Base-by-base conservation (phyloP, 2,797 vertebrate genomes). In the Tiaroga cobitis region DNA sequence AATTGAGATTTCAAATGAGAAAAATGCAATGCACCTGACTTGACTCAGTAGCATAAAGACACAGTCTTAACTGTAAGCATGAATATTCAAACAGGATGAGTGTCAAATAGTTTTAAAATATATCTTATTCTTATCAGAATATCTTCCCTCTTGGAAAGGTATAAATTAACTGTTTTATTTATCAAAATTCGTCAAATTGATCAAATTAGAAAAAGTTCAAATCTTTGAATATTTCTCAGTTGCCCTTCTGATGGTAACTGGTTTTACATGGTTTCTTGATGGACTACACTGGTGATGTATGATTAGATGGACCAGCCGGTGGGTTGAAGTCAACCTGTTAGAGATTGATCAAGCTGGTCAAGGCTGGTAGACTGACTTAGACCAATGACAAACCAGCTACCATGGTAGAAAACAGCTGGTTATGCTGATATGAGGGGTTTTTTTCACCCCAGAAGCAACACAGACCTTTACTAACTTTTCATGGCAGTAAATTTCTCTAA, bases 1-100 rank as follows among this genome's bases (percentile, higher is more conserved):
- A 80, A 63, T 34, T n/a, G 18, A 49, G 74, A 39, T 39, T 59
- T 26, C 21, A 75, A 26, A 67, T n/a, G 26, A 49, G 43, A 51
- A 37, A 69, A 69, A 81, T 69, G 43, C 65, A 69, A 37, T 37
- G 13, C 65, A 69, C 32, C 43, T 81, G 63, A 81, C 29, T 24
- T 54, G 29, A 37, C 46, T 51, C 3, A 6, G 34, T 2, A 9
- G 54, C 34, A 10, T 41, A 41, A 26, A 59, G 24, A 61, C 67
- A 59, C 34, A 39, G 32, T 18, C 34, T 56, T n/a, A 56, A n/a
- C 34, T 61, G 1, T 19, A 24, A 39, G n/a, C 26, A 29, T 43
- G 39, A 13, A 63, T 43, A 69, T 63, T 18, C 39, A 61, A 16
- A 59, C 34, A 26, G 10, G 4, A 51, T 24, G 4, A 7, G 4